These are phyloP conservation scores for Hippocampus mohnikei DNA, from an alignment of 2,113 vertebrate species.

Conservation along the genomic window DNA sequence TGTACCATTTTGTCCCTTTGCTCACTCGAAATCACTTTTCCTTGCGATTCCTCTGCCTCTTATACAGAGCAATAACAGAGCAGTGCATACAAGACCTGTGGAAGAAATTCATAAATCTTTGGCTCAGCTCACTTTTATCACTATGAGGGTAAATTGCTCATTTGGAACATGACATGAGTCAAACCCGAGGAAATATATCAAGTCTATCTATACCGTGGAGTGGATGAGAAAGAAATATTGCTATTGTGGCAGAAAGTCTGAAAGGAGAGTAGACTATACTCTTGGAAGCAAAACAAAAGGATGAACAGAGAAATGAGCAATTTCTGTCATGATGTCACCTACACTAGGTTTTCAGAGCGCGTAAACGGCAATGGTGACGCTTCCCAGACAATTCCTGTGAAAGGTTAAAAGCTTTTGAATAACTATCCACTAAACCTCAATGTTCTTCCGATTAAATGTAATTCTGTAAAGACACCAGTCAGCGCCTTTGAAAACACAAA, in stretches of 20 bases:
- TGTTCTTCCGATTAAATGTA: too few species aligned
- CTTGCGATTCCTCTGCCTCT: background rate
- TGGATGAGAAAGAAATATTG: conserved; percentile 40
- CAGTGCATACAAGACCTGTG: conserved; percentile 8
- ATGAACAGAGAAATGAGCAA: background rate
- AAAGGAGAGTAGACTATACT: background rate
- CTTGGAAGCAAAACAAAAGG: background rate
- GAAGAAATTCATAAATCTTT: conserved; percentile 25
- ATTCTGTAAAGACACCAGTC: too few species aligned
- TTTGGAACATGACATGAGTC: conserved; percentile 11
- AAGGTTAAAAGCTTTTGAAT: too few species aligned
- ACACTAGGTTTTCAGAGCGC: too few species aligned
- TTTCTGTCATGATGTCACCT: too few species aligned
- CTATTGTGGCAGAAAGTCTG: conserved; percentile 32
- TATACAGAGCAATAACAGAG: conserved; percentile 3
- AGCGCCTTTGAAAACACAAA: too few species aligned
- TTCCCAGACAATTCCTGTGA: too few species aligned
- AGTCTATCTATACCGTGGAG: conserved; percentile 18
- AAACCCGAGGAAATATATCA: conserved; percentile 41
- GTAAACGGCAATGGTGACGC: too few species aligned
- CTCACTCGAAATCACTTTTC: background rate
- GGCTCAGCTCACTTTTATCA: conserved; percentile 13
- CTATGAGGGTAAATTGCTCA: conserved; percentile 3
- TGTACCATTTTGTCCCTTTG: conserved; percentile 3
- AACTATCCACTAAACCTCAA: too few species aligned